A percentile compares a stretch with the other conserved stretches of the same genome.
phyloP scores from a whole-genome alignment of 2,888 invertebrate species.

The Andrena minutula region DNA sequence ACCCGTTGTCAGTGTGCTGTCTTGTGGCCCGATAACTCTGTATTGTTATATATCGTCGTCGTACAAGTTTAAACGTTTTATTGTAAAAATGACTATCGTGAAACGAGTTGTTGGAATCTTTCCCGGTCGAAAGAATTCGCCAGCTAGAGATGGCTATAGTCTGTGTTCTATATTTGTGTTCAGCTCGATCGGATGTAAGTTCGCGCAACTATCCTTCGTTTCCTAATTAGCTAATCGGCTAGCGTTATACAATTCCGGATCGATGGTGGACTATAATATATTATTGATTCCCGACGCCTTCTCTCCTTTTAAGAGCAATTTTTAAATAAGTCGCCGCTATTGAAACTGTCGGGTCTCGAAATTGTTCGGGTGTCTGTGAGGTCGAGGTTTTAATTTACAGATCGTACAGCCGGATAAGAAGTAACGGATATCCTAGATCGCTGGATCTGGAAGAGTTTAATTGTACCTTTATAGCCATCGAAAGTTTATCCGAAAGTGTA shows the following conservation, averaged over 20 bases:
- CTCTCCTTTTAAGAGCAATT: constrained; percentile 20
- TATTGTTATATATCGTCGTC: constrained; percentile 40
- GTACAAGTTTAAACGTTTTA: constrained; percentile 22
- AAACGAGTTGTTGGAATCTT: constrained; percentile 31
- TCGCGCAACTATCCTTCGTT: constrained; percentile 22
- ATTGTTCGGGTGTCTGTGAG: constrained; percentile 27
- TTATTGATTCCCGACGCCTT: constrained; percentile 25
- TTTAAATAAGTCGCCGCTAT: constrained; percentile 15
- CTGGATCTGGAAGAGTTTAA: constrained; percentile 32
- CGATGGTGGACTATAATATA: constrained; percentile 23
- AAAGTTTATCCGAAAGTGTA: constrained; percentile 40
- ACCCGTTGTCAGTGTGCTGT: constrained; percentile 48
- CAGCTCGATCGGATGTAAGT: constrained; percentile 15
- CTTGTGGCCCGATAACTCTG: constrained; percentile 33
- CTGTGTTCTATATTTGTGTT: constrained; percentile 37
- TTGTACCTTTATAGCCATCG: constrained; percentile 45
- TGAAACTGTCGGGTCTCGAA: constrained; percentile 7
- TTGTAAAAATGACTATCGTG: constrained; percentile 37
- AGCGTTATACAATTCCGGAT: constrained; percentile 35
- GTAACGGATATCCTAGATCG: constrained; percentile 20
- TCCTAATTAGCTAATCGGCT: constrained; percentile 31
- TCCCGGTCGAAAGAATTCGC: constrained; percentile 1
- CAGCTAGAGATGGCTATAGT: constrained; percentile 14
- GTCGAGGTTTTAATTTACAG: constrained; percentile 19
- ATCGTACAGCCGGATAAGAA: constrained; percentile 20